These are phyloP conservation scores for Hoplostethus atlanticus DNA, from an alignment of 2,797 vertebrate genomes.

Conservation along the genomic window DNA sequence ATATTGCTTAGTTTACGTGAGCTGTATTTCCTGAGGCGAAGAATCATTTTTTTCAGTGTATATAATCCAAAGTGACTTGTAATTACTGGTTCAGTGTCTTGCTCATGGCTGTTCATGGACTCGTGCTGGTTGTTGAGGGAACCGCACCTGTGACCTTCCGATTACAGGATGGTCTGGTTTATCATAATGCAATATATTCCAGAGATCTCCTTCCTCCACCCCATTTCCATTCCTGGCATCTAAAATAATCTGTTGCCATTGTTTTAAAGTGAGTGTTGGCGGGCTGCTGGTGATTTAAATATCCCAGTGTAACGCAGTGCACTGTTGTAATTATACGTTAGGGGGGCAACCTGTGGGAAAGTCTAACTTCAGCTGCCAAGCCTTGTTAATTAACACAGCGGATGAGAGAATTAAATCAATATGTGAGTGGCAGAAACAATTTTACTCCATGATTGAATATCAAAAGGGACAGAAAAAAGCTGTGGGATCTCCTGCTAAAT, in stretches of 20 bases:
- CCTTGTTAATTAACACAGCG: slow-evolving; percentile 74
- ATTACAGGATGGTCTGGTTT: no score
- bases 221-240: not conserved
- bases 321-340: slow-evolving; percentile 42
- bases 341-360: slow-evolving; percentile 39
- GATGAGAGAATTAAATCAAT: slow-evolving; percentile 78
- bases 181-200: no score
- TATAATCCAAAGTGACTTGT: no score
- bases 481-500: slow-evolving; percentile 65
- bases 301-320: not conserved
- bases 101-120: no score
- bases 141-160: no score
- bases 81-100: no score
- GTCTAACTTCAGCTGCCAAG: slow-evolving; percentile 64
- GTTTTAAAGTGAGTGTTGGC: not conserved
- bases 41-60: no score
- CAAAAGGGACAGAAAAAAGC: slow-evolving; percentile 61
- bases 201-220: no score
- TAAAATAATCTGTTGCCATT: not conserved
- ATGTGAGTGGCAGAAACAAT: slow-evolving; percentile 79
- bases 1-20: no score
- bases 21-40: no score
- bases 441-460: slow-evolving; percentile 73
- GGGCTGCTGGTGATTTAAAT: not conserved
- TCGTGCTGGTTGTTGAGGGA: no score